These are phyloP conservation scores for Apostichopus japonicus DNA, from an alignment of 35 echinoderm and acorn worm species.

Conservation along the genomic window DNA sequence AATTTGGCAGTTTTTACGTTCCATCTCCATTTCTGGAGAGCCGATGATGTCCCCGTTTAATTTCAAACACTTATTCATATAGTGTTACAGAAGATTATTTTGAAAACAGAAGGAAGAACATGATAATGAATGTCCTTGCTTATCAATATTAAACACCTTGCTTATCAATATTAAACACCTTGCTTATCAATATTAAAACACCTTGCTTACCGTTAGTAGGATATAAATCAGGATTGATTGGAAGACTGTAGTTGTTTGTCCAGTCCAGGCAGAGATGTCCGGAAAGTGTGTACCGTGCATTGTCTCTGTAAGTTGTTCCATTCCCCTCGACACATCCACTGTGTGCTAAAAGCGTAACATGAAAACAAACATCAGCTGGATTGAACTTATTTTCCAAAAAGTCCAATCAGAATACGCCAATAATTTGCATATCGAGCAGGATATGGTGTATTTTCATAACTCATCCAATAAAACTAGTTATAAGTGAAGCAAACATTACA, in stretches of 20 bases:
- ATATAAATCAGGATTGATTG: slow-evolving; percentile 4
- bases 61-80: too few species aligned
- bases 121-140: too few species aligned
- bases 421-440: too few species aligned
- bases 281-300: not conserved
- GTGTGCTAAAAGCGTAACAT: not conserved
- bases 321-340: slow-evolving; percentile 15
- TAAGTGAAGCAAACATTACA: too few species aligned
- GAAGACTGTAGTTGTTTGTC: slow-evolving; percentile 10
- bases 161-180: not conserved
- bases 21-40: too few species aligned
- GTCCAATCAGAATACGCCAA: too few species aligned
- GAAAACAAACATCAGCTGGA: not conserved
- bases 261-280: slow-evolving; percentile 29
- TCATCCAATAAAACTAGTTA: too few species aligned
- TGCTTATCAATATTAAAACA: not conserved
- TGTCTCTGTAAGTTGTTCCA: not conserved
- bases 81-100: too few species aligned
- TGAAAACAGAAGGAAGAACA: too few species aligned
- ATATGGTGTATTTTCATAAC: too few species aligned
- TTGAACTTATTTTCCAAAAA: not conserved
- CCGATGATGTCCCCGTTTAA: too few species aligned
- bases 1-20: too few species aligned
- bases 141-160: not conserved
- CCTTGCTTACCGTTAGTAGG: slow-evolving; percentile 5